Evolutionary conservation across 2,797 vertebrate species (phyloP), one percentile per base, ranked within the genome.

Genomic region (Sebastes trivittatus): DNA sequence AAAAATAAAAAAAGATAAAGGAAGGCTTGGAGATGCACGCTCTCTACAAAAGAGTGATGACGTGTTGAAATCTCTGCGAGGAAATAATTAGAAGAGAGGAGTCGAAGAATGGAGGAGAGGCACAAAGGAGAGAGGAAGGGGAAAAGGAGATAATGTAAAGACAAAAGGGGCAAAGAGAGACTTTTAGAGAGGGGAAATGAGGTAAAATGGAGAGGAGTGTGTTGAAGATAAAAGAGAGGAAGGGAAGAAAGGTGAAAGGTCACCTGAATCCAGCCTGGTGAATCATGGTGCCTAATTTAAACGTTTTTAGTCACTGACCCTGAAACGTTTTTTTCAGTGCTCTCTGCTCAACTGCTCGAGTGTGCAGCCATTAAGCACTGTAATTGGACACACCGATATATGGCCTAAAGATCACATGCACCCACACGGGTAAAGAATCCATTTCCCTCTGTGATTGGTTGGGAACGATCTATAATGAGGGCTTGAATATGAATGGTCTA

Each of bases 401-500:
- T 72, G 63, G 58, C 77, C 64, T 62, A 59, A 68, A 78, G n/a
- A 76, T 76, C 59, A 54, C 69, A 85, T 81, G 61, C 16, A 30
- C 20, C 29, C 60, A 30, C 60, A 30, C 69, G 62, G 81, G 32
- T 62, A 66, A 84, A 81, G 18, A 36, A 52, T 54, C 75, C 30
- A 5, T 75, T 78, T 77, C 54, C 11, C 20, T 25, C 25, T 1
- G 1, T 70, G 60, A 77, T 65, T 73, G 60, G 55, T 70, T 68
- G 36, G 27, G 29, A 75, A 46, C 22, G 2, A 22, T 58, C 60
- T 58, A 14, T 65, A 52, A 80, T 55, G 27, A 67, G 30, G 66
- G 61, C 68, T 64, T 64, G 25, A 82, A 75, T 83, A 72, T 83
- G 75, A 88, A 82, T 86, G 61, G 25, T 61, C 32, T 30, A 18